Percentiles rank a stretch among this genome's conserved stretches.
phyloP scores from a whole-genome alignment of 2,113 vertebrate genomes.

The Amia ocellicauda region DNA sequence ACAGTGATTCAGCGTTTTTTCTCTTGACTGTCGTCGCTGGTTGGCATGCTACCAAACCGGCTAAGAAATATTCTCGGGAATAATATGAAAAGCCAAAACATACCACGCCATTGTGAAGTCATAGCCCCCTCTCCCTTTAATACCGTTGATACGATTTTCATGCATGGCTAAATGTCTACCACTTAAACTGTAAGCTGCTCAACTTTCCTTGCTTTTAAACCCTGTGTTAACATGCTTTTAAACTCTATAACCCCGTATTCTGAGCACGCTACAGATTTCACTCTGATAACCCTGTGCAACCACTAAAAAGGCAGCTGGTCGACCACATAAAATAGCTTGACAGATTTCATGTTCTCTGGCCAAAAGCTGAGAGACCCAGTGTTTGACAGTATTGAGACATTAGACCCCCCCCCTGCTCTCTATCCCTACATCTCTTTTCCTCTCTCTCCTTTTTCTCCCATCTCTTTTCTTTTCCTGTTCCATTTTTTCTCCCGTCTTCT shows the following conservation, averaged over 20 bases:
- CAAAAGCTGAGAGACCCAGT: neutral
- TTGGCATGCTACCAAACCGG: no score
- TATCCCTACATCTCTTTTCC: no score
- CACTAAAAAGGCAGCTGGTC: conserved; percentile 16
- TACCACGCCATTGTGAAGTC: no score
- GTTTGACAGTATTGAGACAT: no score
- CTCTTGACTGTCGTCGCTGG: no score
- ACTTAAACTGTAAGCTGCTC: neutral
- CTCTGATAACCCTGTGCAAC: conserved; percentile 24
- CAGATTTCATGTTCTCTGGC: conserved; percentile 22
- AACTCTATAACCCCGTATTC: conserved; percentile 24
- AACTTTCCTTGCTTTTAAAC: conserved; percentile 18
- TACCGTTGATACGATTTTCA: neutral
- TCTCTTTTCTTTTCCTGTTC: neutral
- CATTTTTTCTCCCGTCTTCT: neutral
- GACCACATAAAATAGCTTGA: conserved; percentile 26
- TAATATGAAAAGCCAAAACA: no score
- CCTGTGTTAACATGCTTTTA: conserved; percentile 14
- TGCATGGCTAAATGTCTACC: conserved; percentile 1
- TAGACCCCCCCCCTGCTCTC: no score
- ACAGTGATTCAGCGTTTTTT: no score
- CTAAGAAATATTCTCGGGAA: no score
- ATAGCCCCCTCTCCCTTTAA: no score
- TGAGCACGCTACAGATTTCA: conserved; percentile 29
- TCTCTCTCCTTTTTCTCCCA: no score